These are phyloP conservation scores for Cyclura pinguis DNA, from an alignment of 2,797 vertebrate species.

Conservation along the genomic window DNA sequence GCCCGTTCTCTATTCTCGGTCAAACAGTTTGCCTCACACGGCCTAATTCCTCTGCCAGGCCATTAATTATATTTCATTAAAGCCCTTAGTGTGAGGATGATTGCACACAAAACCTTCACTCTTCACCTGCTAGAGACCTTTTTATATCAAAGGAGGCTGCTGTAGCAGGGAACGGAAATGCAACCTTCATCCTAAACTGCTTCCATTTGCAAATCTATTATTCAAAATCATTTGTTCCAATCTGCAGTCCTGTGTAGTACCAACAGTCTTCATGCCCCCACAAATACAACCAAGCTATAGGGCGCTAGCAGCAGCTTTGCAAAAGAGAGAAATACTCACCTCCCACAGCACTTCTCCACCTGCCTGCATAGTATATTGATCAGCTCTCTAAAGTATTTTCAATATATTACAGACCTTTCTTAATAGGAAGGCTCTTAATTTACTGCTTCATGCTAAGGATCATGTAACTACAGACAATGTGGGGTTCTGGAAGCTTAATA, in stretches of 20 bases:
- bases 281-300: conserved; percentile 17
- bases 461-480: conserved; percentile 27
- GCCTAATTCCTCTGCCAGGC: conserved; percentile 59
- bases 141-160: neutral
- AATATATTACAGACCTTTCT: conserved; percentile 30
- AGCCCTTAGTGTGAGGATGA: conserved; percentile 48
- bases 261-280: neutral
- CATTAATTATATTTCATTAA: conserved; percentile 63
- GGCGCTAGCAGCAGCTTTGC: conserved; percentile 19
- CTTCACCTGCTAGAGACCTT: conserved; percentile 37
- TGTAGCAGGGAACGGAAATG: conserved; percentile 31
- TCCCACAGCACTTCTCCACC: neutral
- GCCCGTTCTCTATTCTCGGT: conserved; percentile 32
- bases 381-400: conserved; percentile 29
- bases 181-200: neutral
- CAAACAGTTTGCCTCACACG: conserved; percentile 64
- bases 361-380: conserved; percentile 34
- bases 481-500: conserved; percentile 23
- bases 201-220: conserved; percentile 34
- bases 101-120: conserved; percentile 56
- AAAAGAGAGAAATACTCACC: conserved; percentile 45
- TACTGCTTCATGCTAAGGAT: conserved; percentile 21
- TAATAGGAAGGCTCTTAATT: conserved; percentile 34
- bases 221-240: neutral
- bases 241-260: conserved; percentile 5